Percentiles rank a stretch among this genome's conserved stretches.
Evolutionary conservation across 92 coral and sea anemone genomes (phyloP).

Genomic region (Montipora capitata): DNA sequence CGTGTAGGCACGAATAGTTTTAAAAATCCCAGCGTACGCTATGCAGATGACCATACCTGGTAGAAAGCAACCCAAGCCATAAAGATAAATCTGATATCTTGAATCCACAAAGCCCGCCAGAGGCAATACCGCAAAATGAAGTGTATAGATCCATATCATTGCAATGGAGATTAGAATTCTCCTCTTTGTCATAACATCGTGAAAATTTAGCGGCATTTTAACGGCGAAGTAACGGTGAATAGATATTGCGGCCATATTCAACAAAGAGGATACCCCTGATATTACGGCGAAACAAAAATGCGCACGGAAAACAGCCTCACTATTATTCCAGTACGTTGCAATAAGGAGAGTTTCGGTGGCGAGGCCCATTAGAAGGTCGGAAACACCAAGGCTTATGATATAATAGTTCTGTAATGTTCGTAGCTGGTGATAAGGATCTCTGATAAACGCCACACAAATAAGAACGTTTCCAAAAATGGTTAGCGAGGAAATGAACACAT

Average conservation of each 20-base stretch:
- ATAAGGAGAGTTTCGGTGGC: constrained; percentile 80
- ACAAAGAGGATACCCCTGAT: constrained; percentile 77
- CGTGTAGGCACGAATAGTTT: constrained; percentile 77
- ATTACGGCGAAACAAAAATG: constrained; percentile 80
- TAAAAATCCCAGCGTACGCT: constrained; percentile 79
- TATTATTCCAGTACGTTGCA: constrained; percentile 73
- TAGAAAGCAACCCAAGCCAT: constrained; percentile 77
- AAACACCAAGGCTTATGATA: constrained; percentile 79
- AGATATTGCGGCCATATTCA: constrained; percentile 85
- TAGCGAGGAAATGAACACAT: constrained; percentile 66
- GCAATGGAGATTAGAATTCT: constrained; percentile 70
- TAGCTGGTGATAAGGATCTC: constrained; percentile 79
- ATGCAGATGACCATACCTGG: constrained; percentile 73
- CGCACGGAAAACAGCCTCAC: constrained; percentile 67
- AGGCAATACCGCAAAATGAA: constrained; percentile 75
- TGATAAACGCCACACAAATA: constrained; percentile 73
- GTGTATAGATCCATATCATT: constrained; percentile 75
- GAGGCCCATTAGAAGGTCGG: constrained; percentile 84
- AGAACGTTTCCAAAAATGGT: constrained; percentile 78
- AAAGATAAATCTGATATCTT: constrained; percentile 78
- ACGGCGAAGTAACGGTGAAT: constrained; percentile 83
- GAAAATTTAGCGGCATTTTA: constrained; percentile 76
- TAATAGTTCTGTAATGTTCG: constrained; percentile 82
- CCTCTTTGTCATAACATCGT: constrained; percentile 65
- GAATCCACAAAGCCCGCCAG: constrained; percentile 70